phyloP scores from a whole-genome alignment of 2,888 invertebrate genomes.

The Azorinus chamasolen region DNA sequence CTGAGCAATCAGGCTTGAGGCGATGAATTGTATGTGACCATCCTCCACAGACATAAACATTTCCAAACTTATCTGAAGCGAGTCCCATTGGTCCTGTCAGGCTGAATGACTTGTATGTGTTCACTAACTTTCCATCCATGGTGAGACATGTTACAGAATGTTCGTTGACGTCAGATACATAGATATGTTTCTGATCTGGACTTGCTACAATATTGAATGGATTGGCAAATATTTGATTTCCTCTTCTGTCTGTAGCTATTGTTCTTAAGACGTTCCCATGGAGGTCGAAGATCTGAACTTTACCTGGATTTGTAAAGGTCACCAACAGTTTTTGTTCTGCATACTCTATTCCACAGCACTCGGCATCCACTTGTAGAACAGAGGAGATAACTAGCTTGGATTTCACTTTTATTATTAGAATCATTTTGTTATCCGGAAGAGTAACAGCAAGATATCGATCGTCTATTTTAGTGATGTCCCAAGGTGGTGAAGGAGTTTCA shows the following conservation, averaged over 20 bases:
- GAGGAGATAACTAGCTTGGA: not conserved
- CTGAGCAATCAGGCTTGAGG: not conserved
- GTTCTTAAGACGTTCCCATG: constrained; percentile 5
- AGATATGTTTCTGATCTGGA: not conserved
- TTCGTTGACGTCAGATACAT: not conserved
- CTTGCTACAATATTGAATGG: not conserved
- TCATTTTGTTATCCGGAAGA: not conserved
- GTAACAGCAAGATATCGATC: not conserved
- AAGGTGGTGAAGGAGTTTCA: not conserved
- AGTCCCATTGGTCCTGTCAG: constrained; percentile 3
- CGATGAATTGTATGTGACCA: not conserved
- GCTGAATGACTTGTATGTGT: not conserved
- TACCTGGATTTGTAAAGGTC: constrained; percentile 2
- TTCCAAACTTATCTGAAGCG: constrained; percentile 4
- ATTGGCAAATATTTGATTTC: not conserved
- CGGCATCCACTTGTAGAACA: not conserved
- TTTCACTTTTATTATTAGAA: not conserved
- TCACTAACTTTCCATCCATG: not conserved
- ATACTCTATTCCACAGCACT: constrained; percentile 18
- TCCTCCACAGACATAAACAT: constrained; percentile 1
- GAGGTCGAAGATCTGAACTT: constrained; percentile 10
- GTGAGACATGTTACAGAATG: not conserved
- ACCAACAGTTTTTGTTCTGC: constrained; percentile 1
- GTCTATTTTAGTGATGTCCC: constrained; percentile 12
- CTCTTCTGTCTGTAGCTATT: not conserved